Evolutionary conservation across 2,113 vertebrate species (phyloP).

Genomic region (Nematolebias whitei): DNA sequence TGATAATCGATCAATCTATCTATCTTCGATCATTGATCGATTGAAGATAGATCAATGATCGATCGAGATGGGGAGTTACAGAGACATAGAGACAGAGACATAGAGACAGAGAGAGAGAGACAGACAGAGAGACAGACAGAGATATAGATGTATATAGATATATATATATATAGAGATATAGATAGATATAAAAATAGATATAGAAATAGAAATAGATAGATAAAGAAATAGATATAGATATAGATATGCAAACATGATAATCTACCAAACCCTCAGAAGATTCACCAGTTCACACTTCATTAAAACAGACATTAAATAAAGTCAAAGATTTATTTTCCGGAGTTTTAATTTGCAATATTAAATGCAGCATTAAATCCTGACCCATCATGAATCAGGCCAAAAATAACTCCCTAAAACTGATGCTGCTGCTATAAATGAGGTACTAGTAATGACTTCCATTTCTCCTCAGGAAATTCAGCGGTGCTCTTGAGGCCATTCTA

Average conservation of each 20-base stretch:
- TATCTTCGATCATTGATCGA: too few relatives aligned
- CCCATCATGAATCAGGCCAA: slow-evolving; percentile 28
- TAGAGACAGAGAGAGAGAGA: too few relatives aligned
- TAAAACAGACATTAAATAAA: slow-evolving; percentile 35
- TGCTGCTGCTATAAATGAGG: slow-evolving; percentile 40
- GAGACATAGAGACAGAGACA: too few relatives aligned
- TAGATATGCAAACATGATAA: slow-evolving; percentile 27
- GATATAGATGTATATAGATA: too few relatives aligned
- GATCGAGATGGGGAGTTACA: too few relatives aligned
- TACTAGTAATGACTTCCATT: slow-evolving; percentile 56
- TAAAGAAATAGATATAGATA: too few relatives aligned
- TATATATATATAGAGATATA: too few relatives aligned
- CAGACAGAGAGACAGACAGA: too few relatives aligned
- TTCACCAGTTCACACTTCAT: slow-evolving; percentile 21
- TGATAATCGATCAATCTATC: too few relatives aligned
- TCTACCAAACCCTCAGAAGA: slow-evolving; percentile 37
- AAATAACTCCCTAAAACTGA: slow-evolving; percentile 52
- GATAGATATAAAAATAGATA: too few relatives aligned
- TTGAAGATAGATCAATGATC: too few relatives aligned
- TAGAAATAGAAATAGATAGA: too few relatives aligned
- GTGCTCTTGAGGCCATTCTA: slow-evolving; percentile 50
- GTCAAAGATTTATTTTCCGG: slow-evolving; percentile 25
- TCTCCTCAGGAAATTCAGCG: slow-evolving; percentile 59
- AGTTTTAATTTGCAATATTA: slow-evolving; percentile 20
- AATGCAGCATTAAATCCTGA: slow-evolving; percentile 21